Evolutionary conservation across 2,888 invertebrate species (phyloP).

Genomic region (Leptinotarsa tumamoca): DNA sequence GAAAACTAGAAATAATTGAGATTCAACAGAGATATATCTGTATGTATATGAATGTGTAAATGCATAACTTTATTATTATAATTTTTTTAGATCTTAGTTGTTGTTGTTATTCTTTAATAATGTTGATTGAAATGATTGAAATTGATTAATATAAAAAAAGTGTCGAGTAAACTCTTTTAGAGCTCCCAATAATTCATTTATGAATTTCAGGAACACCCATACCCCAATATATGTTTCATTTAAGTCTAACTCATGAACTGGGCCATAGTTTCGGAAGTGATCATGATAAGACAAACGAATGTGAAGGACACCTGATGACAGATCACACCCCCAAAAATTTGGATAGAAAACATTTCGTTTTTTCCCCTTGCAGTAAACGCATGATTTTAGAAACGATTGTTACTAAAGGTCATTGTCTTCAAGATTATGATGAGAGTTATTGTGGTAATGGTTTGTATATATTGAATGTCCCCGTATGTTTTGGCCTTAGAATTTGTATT

Average conservation of each 20-base stretch:
- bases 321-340: constrained; percentile 65
- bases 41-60: too few relatives aligned
- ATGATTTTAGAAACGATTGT: constrained; percentile 67
- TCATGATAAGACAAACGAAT: constrained; percentile 67
- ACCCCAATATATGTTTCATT: constrained; percentile 67
- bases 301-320: constrained; percentile 69
- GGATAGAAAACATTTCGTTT: constrained; percentile 63
- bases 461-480: background rate
- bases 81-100: too few relatives aligned
- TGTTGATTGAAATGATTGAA: too few relatives aligned
- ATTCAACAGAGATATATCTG: too few relatives aligned
- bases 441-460: constrained; percentile 69
- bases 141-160: too few relatives aligned
- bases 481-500: background rate
- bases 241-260: constrained; percentile 57
- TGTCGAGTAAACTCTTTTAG: too few relatives aligned
- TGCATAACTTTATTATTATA: too few relatives aligned
- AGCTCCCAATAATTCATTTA: background rate
- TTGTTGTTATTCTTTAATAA: too few relatives aligned
- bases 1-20: too few relatives aligned
- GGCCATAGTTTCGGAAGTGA: constrained; percentile 71
- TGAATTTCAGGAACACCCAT: constrained; percentile 47
- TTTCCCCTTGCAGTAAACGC: constrained; percentile 69
- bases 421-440: constrained; percentile 65
- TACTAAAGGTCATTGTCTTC: constrained; percentile 69